These are phyloP conservation scores for Drosophila atripex DNA, from an alignment of 2,888 invertebrate species.

Conservation along the genomic window DNA sequence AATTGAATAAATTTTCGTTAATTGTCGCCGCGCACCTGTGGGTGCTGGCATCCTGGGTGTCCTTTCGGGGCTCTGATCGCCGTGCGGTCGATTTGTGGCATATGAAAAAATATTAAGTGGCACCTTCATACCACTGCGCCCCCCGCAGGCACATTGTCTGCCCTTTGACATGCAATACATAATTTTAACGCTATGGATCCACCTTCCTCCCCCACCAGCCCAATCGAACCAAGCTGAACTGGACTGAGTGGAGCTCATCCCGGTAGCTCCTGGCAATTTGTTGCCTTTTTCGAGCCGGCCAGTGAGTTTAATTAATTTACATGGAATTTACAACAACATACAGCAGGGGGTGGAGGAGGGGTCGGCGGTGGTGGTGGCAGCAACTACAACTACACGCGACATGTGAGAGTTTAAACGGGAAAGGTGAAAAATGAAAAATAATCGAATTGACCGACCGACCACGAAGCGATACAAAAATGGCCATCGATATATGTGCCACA, in stretches of 20 bases:
- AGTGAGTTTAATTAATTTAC: conserved; percentile 80
- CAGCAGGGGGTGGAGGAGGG: conserved; percentile 25
- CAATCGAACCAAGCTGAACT: conserved; percentile 11
- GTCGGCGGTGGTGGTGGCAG: no score
- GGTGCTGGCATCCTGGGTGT: conserved; percentile 40
- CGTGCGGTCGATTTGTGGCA: conserved; percentile 78
- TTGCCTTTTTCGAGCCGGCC: conserved; percentile 63
- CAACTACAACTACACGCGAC: conserved; percentile 55
- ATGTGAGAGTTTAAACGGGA: conserved; percentile 76
- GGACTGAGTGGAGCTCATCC: conserved; percentile 33
- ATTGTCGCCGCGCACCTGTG: conserved; percentile 74
- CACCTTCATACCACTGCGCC: conserved; percentile 39
- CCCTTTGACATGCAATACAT: conserved; percentile 80
- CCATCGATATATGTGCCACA: conserved; percentile 38
- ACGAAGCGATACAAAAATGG: conserved; percentile 42
- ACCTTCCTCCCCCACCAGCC: conserved; percentile 4
- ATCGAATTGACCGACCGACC: conserved; percentile 74
- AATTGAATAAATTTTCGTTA: conserved; percentile 78
- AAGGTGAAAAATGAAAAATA: conserved; percentile 75
- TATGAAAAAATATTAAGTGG: conserved; percentile 79
- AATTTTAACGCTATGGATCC: conserved; percentile 67
- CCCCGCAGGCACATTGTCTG: conserved; percentile 56
- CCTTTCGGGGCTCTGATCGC: conserved; percentile 62
- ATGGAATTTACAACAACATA: conserved; percentile 75
- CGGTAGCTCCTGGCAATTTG: conserved; percentile 70